Evolutionary conservation across 2,888 invertebrate species (phyloP), one percentile per base, ranked within the genome.

Genomic region (Leptopilina syphax): DNA sequence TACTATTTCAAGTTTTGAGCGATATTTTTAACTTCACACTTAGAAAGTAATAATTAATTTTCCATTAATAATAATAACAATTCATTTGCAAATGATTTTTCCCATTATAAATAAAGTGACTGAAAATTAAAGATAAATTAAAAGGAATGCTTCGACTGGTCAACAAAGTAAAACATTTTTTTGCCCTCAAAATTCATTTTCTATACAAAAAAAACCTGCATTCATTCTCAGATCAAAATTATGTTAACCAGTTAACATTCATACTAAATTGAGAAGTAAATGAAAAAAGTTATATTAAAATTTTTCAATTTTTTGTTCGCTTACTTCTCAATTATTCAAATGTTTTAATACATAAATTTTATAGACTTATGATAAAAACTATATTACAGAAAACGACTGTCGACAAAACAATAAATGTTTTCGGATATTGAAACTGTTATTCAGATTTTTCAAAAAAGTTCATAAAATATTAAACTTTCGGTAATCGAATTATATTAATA

Each of bases 401-500:
- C 12, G 50, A 50, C 24, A 50, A 50, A 3, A 34, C 44, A 77
- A 44, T 68, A 77, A 34, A 13, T 57, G 65, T 24, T 79, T 57
- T 76, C 12, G 27, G 0, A 12, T 8, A 65, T 34, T 18, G 3
- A 47, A 67, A 67, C 18, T 34, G 34, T 34, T 67, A 9, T 66
- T 66, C 13, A 34, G 12, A 12, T 50, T 50, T 50, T 12, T 8
- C n/a, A 4, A 66, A 27, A 66, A 66, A 66, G 13, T 34, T 66
- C 41, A 13, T 41, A 47, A 67, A 67, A 7, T 67, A 6, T 44
- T 73, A 57, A 77, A 66, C 34, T 68, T 67, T 18, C 44, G 65
- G 57, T 13, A 60, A 67, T 76, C 70, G 63, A 80, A 70, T 77
- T 60, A 3, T 50, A 57, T 70, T 3, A 66, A 54, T 65, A 12